Evolutionary conservation across 2,113 vertebrate species (phyloP), one percentile per base, ranked within the genome.

Genomic region (Podarcis cretensis): DNA sequence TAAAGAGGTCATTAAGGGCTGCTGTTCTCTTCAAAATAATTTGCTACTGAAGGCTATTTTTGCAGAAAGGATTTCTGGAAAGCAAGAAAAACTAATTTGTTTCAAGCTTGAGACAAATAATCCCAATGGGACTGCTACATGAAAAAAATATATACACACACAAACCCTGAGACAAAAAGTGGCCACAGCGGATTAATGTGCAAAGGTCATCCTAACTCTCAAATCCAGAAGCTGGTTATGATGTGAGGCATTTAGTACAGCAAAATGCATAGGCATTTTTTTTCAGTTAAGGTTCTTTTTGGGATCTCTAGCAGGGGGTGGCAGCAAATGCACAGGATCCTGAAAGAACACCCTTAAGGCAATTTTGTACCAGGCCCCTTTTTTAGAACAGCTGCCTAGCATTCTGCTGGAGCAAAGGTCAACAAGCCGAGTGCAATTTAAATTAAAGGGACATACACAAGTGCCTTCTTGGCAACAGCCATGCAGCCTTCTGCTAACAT

Each of bases 41-140:
- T n/a, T 3, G 43, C 40, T 91, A 88, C 89, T 86, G 91, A 92
- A 84, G 85, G 87, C 94, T 94, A 89, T 90, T 85, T 83, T 90
- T 94, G 85, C 89, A 94, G 92, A 91, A 35, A 0, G 6, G 88
- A 91, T 95, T 93, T 95, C 91, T 92, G 84, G 71, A 96, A 94
- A 95, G 94, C 95, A 94, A 95, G 94, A 81, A 92, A 96, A 95
- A 94, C 93, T 95, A 95, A 91, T 91, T 90, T 89, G 94, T 87
- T 95, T 93, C 78, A 86, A 78, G 84, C 87, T 91, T 79, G 20
- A 93, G 91, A 90, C 89, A 96, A 96, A 94, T 95, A 95, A 95
- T 94, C 92, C 92, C 68, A 80, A 87, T 90, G 92, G 94, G 84
- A 94, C 92, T 91, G 74, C 73, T 74, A 87, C 30, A 73, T 0